phyloP scores from a whole-genome alignment of 1,140 invertebrate genomes.

The Conus betulinus region DNA sequence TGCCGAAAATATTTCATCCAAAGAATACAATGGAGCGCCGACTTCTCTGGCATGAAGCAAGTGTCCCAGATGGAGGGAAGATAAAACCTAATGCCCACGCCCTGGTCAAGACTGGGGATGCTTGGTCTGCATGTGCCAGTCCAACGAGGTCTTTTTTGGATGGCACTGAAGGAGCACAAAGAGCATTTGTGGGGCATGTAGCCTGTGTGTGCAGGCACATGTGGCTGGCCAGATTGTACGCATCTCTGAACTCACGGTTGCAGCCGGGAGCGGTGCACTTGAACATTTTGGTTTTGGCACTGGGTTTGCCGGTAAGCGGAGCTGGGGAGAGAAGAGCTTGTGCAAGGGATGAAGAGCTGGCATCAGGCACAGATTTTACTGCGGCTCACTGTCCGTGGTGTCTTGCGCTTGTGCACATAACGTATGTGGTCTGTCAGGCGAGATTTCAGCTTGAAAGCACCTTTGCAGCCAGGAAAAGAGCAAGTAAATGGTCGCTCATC shows the following conservation, averaged over 20 bases:
- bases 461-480: slow-evolving; percentile 37
- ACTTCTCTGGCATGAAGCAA: not conserved
- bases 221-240: slow-evolving; percentile 47
- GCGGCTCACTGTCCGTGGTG: slow-evolving; percentile 11
- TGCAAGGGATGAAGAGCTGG: not conserved
- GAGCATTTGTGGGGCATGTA: slow-evolving; percentile 40
- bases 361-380: slow-evolving; percentile 21
- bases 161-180: slow-evolving; percentile 41
- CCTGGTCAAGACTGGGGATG: slow-evolving; percentile 31
- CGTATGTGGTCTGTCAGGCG: slow-evolving; percentile 48
- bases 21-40: not conserved
- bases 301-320: not conserved
- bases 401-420: slow-evolving; percentile 39
- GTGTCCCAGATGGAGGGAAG: slow-evolving; percentile 1
- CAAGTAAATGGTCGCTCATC: slow-evolving; percentile 44
- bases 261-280: slow-evolving; percentile 38
- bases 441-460: slow-evolving; percentile 43
- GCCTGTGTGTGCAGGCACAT: slow-evolving; percentile 43
- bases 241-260: slow-evolving; percentile 47
- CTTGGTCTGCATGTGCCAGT: slow-evolving; percentile 51
- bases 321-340: not conserved
- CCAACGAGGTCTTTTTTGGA: slow-evolving; percentile 50
- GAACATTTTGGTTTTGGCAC: slow-evolving; percentile 12
- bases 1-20: not conserved
- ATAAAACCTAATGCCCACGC: not conserved